phyloP scores from a whole-genome alignment of 2,113 vertebrate species.

The Butorides virescens region DNA sequence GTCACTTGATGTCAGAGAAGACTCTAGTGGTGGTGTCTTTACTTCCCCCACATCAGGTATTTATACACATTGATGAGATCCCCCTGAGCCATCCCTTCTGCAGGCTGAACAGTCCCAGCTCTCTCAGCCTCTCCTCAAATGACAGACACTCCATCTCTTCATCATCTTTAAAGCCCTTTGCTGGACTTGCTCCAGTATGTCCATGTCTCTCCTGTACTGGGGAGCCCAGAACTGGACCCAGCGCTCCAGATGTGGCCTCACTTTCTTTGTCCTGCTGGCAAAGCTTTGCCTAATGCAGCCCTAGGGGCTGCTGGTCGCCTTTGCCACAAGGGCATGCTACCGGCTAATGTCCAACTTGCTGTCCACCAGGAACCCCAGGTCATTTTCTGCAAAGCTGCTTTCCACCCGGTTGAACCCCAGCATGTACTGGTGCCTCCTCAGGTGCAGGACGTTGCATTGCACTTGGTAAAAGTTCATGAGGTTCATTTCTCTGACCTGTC shows the following conservation, averaged over 20 bases:
- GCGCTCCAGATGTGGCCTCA: background rate
- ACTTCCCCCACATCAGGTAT: background rate
- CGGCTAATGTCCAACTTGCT: background rate
- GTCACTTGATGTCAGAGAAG: background rate
- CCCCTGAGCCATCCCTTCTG: background rate
- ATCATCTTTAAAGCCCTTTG: background rate
- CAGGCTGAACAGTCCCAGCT: background rate
- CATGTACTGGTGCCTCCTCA: background rate
- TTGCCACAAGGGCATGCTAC: background rate
- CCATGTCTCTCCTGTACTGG: background rate
- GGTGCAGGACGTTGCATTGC: background rate
- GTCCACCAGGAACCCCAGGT: background rate
- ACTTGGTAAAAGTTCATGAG: background rate
- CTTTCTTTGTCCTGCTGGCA: background rate
- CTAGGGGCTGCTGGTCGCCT: background rate
- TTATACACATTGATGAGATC: background rate
- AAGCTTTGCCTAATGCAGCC: background rate
- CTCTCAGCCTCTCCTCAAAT: background rate
- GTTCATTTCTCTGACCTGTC: background rate
- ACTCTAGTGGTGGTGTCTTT: background rate
- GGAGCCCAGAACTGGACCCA: background rate
- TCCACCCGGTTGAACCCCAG: background rate
- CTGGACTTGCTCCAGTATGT: background rate
- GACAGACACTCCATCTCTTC: background rate
- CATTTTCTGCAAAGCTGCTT: background rate